Percentiles rank a stretch among this genome's conserved stretches.
phyloP scores from a whole-genome alignment of 2,113 vertebrate species.

The Aleadryas rufinucha region DNA sequence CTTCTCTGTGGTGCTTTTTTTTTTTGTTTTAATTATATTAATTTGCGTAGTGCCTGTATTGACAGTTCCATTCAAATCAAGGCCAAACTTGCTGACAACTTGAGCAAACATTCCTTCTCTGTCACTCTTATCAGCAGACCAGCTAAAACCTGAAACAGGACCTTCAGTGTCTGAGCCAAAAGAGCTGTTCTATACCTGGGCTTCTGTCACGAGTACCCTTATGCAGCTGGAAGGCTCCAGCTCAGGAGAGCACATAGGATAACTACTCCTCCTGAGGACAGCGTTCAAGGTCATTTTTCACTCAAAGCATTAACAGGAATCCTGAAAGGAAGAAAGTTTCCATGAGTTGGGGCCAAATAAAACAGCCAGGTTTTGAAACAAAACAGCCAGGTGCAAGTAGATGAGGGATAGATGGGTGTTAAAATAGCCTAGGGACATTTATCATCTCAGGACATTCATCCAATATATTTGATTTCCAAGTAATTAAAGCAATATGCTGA shows the following conservation, averaged over 20 bases:
- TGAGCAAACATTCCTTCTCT: background rate
- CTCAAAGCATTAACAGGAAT: background rate
- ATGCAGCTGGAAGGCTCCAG: background rate
- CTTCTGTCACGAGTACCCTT: background rate
- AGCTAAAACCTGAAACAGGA: background rate
- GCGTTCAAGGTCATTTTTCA: background rate
- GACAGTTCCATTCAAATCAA: background rate
- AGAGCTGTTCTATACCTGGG: background rate
- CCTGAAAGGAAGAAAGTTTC: background rate
- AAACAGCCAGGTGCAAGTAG: background rate
- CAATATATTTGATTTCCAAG: background rate
- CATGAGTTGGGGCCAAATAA: background rate
- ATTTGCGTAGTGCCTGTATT: background rate
- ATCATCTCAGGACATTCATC: background rate
- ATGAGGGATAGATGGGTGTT: background rate
- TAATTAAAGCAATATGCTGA: background rate
- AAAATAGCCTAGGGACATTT: background rate
- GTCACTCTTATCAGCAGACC: background rate
- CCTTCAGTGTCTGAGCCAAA: background rate
- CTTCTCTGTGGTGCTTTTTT: background rate
- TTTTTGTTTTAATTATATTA: background rate
- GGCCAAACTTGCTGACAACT: background rate
- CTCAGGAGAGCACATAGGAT: background rate
- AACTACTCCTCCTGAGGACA: background rate
- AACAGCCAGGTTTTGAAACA: background rate